These are phyloP conservation scores for Danaus plexippus DNA, from an alignment of 1,140 invertebrate genomes.

Conservation along the genomic window DNA sequence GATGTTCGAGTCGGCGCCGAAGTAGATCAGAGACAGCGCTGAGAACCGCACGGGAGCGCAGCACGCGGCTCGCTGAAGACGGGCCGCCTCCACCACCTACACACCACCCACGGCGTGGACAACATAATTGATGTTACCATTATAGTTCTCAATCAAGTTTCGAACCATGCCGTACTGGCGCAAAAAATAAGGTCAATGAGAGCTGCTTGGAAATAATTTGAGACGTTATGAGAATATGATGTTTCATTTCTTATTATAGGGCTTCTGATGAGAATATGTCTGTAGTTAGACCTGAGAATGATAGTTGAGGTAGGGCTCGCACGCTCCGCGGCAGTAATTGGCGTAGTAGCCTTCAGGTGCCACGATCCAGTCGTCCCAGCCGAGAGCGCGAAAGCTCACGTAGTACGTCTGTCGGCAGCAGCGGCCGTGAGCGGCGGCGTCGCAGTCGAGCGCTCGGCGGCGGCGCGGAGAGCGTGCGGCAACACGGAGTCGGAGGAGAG, in stretches of 20 bases:
- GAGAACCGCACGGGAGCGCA: conserved; percentile 95
- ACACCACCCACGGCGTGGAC: no score
- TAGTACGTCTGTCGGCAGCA: conserved; percentile 94
- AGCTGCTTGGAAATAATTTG: no score
- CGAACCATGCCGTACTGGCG: neutral
- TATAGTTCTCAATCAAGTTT: no score
- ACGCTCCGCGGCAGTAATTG: conserved; percentile 95
- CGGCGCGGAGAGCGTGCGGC: conserved; percentile 77
- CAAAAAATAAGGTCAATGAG: neutral
- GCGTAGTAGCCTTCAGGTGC: conserved; percentile 91
- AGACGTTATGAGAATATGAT: neutral
- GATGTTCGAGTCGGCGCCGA: conserved; percentile 90
- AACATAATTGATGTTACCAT: no score
- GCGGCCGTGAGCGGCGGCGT: conserved; percentile 79
- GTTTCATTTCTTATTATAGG: neutral
- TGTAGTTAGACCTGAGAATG: conserved; percentile 77
- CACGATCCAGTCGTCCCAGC: conserved; percentile 97
- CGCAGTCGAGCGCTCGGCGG: conserved; percentile 87
- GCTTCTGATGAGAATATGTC: neutral
- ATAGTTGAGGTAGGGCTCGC: conserved; percentile 85
- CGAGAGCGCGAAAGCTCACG: conserved; percentile 90
- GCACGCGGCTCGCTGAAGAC: conserved; percentile 36
- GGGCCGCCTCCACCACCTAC: conserved; percentile 79
- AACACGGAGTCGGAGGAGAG: conserved; percentile 88
- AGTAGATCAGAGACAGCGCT: conserved; percentile 94